Evolutionary conservation across 1,140 invertebrate species (phyloP).

Genomic region (Arion vulgaris): DNA sequence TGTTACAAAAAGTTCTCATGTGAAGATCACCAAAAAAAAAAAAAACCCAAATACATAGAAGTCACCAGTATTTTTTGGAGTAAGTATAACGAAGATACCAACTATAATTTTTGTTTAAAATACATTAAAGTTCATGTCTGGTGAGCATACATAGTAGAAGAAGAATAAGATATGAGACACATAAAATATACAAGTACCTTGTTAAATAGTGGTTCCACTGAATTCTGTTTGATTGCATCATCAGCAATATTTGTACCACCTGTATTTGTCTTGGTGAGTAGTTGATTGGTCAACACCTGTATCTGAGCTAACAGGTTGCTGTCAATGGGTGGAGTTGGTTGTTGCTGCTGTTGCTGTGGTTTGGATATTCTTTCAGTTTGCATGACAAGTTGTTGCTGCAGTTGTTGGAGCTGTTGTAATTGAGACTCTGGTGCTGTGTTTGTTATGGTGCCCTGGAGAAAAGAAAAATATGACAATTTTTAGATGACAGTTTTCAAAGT

Average conservation of each 20-base stretch:
- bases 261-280: constrained; percentile 61
- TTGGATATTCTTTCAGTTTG: constrained; percentile 67
- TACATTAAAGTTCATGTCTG: too few species aligned
- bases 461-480: not conserved
- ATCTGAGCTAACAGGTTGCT: constrained; percentile 70
- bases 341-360: constrained; percentile 49
- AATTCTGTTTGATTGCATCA: not conserved
- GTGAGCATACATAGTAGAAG: too few species aligned
- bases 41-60: too few species aligned
- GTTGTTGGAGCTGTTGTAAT: constrained; percentile 69
- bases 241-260: not conserved
- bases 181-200: constrained; percentile 55
- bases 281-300: constrained; percentile 70
- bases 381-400: constrained; percentile 70
- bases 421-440: constrained; percentile 67
- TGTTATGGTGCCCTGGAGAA: constrained; percentile 52
- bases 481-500: too few species aligned
- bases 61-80: too few species aligned
- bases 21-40: too few species aligned
- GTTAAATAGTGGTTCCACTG: constrained; percentile 66
- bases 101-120: too few species aligned
- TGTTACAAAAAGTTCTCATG: too few species aligned
- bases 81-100: too few species aligned
- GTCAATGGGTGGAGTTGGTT: constrained; percentile 64
- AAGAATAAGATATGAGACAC: too few species aligned